Conservation (phyloP, 92 coral and sea anemone genomes). For the Umimayanthus chanpuru region DNA sequence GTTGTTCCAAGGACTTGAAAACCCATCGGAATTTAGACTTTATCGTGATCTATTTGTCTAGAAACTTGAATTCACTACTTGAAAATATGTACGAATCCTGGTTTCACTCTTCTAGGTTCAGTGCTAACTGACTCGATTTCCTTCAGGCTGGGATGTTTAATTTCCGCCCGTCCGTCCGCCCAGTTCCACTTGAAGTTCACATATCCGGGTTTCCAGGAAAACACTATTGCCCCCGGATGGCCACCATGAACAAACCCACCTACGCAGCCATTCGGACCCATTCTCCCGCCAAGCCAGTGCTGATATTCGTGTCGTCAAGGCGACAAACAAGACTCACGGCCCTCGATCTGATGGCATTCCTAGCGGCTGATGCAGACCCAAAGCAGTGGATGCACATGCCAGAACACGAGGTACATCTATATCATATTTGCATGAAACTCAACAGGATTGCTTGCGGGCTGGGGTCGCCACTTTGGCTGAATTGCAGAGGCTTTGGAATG, state of each 20-base stretch:
- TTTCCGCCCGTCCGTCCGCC: constrained; percentile 99
- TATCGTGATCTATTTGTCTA: too few species aligned
- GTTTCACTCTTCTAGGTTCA: not conserved
- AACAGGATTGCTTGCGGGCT: not conserved
- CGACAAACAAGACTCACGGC: constrained; percentile 98
- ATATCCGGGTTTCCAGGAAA: constrained; percentile 96
- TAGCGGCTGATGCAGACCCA: constrained; percentile 88
- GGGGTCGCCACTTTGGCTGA: not conserved
- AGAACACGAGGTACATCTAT: constrained; percentile 40
- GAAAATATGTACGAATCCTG: too few species aligned
- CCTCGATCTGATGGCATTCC: constrained; percentile 88
- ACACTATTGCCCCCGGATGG: constrained; percentile 99
- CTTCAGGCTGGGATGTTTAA: constrained; percentile 94
- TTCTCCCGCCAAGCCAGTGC: constrained; percentile 90
- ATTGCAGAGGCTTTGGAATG: not conserved
- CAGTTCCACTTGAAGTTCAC: constrained; percentile 98
- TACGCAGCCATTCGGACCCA: constrained; percentile 93
- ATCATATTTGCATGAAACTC: not conserved
- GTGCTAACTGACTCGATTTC: not conserved
- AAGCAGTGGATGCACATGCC: constrained; percentile 99
- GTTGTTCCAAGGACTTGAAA: too few species aligned
- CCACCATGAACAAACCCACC: constrained; percentile 99
- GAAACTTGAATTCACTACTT: too few species aligned
- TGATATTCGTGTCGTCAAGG: constrained; percentile 95
- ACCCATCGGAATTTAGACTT: too few species aligned